phyloP scores from a whole-genome alignment of 2,797 vertebrate species.

The Cryptoblepharus egeriae region DNA sequence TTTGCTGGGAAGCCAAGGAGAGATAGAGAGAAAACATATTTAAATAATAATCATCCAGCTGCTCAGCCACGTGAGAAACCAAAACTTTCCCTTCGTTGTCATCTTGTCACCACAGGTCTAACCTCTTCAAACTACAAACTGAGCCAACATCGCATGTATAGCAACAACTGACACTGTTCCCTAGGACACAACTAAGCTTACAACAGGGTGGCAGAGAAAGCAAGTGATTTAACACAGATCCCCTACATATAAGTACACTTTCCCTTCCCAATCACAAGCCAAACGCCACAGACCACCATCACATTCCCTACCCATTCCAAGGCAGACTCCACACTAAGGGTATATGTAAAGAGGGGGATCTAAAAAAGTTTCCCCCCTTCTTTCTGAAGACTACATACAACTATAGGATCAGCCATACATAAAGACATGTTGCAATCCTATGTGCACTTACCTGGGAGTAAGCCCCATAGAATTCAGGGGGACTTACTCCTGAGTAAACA shows the following conservation, averaged over 20 bases:
- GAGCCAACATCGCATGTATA: not conserved
- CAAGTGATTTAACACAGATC: not conserved
- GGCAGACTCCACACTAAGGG: not conserved
- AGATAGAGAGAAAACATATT: not conserved
- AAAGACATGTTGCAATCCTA: too few species aligned
- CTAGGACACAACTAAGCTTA: too few species aligned
- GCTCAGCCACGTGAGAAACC: not conserved
- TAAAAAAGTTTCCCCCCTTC: not conserved
- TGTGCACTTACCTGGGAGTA: too few species aligned
- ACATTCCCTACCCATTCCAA: not conserved
- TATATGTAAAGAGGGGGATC: too few species aligned
- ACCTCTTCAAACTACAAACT: not conserved
- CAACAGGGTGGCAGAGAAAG: not conserved
- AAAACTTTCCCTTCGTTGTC: not conserved
- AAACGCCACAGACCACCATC: not conserved
- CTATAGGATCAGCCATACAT: not conserved
- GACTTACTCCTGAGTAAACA: too few species aligned
- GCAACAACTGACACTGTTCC: not conserved
- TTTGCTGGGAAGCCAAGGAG: conserved; percentile 40
- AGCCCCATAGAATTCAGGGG: too few species aligned
- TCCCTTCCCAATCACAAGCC: not conserved
- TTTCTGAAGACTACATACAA: not conserved
- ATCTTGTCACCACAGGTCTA: not conserved
- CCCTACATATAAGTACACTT: not conserved
- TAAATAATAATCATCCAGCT: not conserved